Percentiles rank a stretch among this genome's conserved stretches.
These are phyloP conservation scores for Exaiptasia diaphana DNA, from an alignment of 64 coral and sea anemone species.

Conservation along the genomic window DNA sequence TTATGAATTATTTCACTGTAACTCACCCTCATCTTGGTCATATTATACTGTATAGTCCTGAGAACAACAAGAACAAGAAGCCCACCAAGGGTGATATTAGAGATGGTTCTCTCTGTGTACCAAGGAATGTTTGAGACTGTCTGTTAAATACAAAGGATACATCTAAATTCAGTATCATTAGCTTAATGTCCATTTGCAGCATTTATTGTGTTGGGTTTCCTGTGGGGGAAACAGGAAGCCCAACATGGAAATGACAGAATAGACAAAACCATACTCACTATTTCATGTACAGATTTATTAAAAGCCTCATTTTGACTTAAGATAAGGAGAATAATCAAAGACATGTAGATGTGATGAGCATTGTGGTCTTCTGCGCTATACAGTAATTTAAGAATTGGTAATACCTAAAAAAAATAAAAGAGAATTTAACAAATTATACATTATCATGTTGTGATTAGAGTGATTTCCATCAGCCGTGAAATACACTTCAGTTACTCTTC, in stretches of 20 bases:
- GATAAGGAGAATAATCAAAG: slow-evolving; percentile 89
- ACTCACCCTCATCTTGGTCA: slow-evolving; percentile 99
- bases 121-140: slow-evolving; percentile 67
- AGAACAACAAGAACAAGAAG: slow-evolving; percentile 90
- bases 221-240: too few species aligned
- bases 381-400: slow-evolving; percentile 89
- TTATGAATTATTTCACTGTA: too few species aligned
- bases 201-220: too few species aligned
- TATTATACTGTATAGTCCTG: slow-evolving; percentile 97
- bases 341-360: slow-evolving; percentile 99
- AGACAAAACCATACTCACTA: slow-evolving; percentile 78
- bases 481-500: too few species aligned
- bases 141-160: slow-evolving; percentile 15
- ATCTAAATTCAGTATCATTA: not conserved
- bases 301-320: slow-evolving; percentile 97
- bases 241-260: too few species aligned
- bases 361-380: slow-evolving; percentile 93
- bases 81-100: slow-evolving; percentile 91
- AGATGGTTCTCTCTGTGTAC: slow-evolving; percentile 93
- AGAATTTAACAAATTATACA: not conserved
- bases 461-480: not conserved
- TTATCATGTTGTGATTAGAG: not conserved
- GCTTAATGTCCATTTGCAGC: too few species aligned
- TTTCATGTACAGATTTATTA: slow-evolving; percentile 98
- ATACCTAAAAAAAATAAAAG: slow-evolving; percentile 49